Conservation (phyloP, 2,797 vertebrate species). For the Morus bassanus region DNA sequence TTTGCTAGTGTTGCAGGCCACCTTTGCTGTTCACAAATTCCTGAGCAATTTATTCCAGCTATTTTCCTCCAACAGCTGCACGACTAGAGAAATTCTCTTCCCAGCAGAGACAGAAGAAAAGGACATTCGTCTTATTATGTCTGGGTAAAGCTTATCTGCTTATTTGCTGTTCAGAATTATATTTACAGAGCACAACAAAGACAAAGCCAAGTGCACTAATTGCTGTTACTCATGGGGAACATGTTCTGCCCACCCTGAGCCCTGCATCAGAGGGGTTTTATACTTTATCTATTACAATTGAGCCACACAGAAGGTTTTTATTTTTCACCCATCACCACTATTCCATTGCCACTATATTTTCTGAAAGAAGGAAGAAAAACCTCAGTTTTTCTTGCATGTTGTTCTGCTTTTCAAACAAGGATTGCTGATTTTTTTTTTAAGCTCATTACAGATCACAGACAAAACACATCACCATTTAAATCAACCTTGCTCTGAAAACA, state of each 20-base stretch:
- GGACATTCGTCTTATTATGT: not conserved
- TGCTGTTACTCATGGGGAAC: slow-evolving; percentile 47
- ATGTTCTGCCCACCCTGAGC: not conserved
- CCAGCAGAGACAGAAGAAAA: slow-evolving; percentile 5
- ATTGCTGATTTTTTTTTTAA: not conserved
- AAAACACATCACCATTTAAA: slow-evolving; percentile 12
- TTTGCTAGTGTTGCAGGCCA: not conserved
- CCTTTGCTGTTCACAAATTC: not conserved
- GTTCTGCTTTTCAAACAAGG: not conserved
- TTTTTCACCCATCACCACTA: not conserved
- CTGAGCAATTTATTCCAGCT: not conserved
- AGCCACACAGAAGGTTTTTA: not conserved
- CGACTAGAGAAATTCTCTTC: not conserved
- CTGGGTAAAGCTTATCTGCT: slow-evolving; percentile 14
- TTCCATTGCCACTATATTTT: not conserved
- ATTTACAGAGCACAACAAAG: slow-evolving; percentile 12
- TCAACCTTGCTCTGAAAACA: not conserved
- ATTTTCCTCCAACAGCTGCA: slow-evolving; percentile 45
- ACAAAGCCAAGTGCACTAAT: slow-evolving; percentile 32
- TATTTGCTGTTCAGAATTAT: slow-evolving; percentile 2
- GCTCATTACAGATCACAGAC: not conserved
- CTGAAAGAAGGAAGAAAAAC: slow-evolving; percentile 18
- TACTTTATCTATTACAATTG: not conserved
- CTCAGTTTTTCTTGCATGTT: not conserved
- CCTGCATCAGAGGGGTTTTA: not conserved